These are phyloP conservation scores for Zaprionus tsacasi DNA, from an alignment of 1,140 invertebrate species.

Conservation along the genomic window DNA sequence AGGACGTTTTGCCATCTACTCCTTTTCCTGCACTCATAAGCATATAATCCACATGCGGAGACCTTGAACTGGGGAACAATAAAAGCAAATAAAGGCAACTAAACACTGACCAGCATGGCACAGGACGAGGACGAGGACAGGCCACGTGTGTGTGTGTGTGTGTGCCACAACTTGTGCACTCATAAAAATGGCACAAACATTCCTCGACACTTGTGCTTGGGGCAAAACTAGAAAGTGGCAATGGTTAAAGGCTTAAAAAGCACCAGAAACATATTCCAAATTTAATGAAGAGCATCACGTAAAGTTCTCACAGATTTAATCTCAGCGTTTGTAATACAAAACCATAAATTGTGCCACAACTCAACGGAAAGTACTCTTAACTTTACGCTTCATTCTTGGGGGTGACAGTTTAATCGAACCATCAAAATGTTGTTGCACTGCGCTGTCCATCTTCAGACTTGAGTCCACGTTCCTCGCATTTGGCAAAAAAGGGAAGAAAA, in stretches of 20 bases:
- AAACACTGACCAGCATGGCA: constrained; percentile 24
- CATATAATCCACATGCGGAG: constrained; percentile 11
- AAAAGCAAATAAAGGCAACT: constrained; percentile 33
- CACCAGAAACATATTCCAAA: background rate
- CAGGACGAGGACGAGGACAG: constrained; percentile 5
- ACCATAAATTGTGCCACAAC: background rate
- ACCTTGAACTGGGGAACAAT: constrained; percentile 19
- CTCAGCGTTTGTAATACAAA: background rate
- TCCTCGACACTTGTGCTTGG: constrained; percentile 3
- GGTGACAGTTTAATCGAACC: constrained; percentile 4
- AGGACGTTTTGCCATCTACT: constrained; percentile 1
- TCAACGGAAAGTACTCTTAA: background rate
- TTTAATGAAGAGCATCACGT: background rate
- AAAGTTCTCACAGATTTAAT: background rate
- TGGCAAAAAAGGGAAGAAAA: background rate
- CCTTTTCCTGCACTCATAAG: constrained; percentile 8
- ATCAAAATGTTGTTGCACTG: constrained; percentile 4
- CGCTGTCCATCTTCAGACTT: background rate
- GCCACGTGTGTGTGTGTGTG: background rate
- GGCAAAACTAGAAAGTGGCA: background rate
- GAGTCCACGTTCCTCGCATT: background rate
- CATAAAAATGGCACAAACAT: constrained; percentile 33
- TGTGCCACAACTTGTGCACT: constrained; percentile 31
- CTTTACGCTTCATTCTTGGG: background rate
- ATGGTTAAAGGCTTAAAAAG: background rate